Base-by-base conservation (phyloP, 2,888 invertebrate genomes). In the Agriotes lineatus region DNA sequence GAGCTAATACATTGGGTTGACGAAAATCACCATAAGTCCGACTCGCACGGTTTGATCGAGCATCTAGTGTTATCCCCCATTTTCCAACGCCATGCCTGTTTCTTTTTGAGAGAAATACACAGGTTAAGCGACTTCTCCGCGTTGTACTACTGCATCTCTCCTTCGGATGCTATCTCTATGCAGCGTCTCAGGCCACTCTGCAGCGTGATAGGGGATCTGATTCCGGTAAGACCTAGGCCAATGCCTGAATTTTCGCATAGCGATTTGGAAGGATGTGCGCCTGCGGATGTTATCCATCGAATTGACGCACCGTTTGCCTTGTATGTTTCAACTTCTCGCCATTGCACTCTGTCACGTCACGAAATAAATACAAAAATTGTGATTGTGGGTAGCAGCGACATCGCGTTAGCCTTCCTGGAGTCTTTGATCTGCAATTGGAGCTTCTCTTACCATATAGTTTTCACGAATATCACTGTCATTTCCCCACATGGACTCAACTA, bases 391-490 rank as follows among this genome's bases (percentile, higher is more conserved):
- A 88, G 89, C 0, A 90, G 91, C 63, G 86, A 88, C 16, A 89
- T 89, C 0, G 89, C 89, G 0, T 80, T 91, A 0, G 84, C 90
- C 0, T 91, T 92, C 74, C 75, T 91, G 19, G 90, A 91, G 76
- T 82, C 86, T 12, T 80, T 93, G 12, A 80, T 90, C 14, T 85
- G 88, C 76, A 87, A 87, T 86, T 88, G 80, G 73, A 78, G 72
- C 22, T 71, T 73, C 12, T 70, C 61, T 18, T 75, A 72, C n/a
- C 85, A 89, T 77, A 79, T 90, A 33, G 87, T 87, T 0, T 93
- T 92, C 81, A 89, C 89, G 61, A 93, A 93, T 78, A 79, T 94
- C 14, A 91, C 90, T 0, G 80, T 94, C 48, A 86, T 94, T 1
- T 90, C 91, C 0, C 88, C 89, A 1, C 87, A 90, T 76, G 92